These are phyloP conservation scores for Geophilus truncorum DNA, from an alignment of 2,888 invertebrate species.

Conservation along the genomic window DNA sequence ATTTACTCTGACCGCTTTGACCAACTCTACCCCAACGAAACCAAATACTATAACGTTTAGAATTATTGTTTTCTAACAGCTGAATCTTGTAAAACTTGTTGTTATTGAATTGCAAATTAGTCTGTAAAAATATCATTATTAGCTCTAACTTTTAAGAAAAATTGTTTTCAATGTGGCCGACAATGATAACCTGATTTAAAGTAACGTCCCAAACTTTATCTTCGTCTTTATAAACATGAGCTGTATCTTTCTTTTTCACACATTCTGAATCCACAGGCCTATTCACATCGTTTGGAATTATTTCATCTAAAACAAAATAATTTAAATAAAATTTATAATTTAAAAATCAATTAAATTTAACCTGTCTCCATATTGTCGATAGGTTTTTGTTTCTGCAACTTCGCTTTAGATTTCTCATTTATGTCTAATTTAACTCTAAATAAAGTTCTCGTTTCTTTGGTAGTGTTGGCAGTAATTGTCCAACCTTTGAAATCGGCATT, in stretches of 20 bases:
- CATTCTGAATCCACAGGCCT: conserved; percentile 51
- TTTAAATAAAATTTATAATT: background rate
- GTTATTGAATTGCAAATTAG: conserved; percentile 54
- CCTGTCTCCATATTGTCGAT: background rate
- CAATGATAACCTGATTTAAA: conserved; percentile 48
- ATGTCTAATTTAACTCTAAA: background rate
- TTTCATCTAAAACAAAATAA: background rate
- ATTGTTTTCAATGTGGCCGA: background rate
- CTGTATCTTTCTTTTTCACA: conserved; percentile 42
- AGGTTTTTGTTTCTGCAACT: background rate
- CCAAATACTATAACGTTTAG: conserved; percentile 51
- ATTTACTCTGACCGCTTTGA: conserved; percentile 50
- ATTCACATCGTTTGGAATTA: conserved; percentile 33
- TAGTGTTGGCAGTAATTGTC: background rate
- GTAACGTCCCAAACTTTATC: conserved; percentile 51
- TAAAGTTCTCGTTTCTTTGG: background rate
- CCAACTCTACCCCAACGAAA: conserved; percentile 57
- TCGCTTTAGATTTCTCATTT: background rate
- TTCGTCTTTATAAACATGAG: conserved; percentile 45
- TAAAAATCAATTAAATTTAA: background rate
- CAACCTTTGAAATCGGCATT: background rate
- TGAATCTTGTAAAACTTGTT: conserved; percentile 55
- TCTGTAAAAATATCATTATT: conserved; percentile 45
- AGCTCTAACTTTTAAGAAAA: background rate
- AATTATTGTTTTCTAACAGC: conserved; percentile 49